Base-by-base conservation (phyloP, 2,888 invertebrate genomes). In the Pammene aurita region DNA sequence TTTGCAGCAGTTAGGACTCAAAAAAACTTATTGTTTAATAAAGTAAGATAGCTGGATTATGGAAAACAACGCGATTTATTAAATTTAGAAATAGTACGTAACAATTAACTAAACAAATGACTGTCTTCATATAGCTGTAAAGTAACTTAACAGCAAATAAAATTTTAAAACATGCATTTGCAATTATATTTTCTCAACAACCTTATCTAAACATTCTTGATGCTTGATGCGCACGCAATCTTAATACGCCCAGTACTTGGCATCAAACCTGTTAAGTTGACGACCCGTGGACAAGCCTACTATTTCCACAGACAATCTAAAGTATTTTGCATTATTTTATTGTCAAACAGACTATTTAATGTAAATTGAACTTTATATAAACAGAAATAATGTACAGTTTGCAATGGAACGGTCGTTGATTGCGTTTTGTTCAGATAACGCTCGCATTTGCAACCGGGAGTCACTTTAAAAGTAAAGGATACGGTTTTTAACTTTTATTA, bases 311-410 rank as follows among this genome's bases (percentile, higher is more conserved):
- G 58, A 41, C 70, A 55, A 54, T 60, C 64, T 67, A 72, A 72
- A 73, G 74, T 73, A 74, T 72, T 75, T 77, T 74, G 74, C 73
- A 75, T 75, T 70, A 77, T 77, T 78, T 78, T 77, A 62, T 70
- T 70, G 70, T 70, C 56, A 68, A 61, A 63, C 41, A 1, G 11
- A 18, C 7, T 10, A 1, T 13, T 16, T 35, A 50, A 52, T 26
- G 35, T 1, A 63, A 44, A 38, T 44, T 35, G 9, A 42, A 57
- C 57, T 26, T 57, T 63, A 52, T n/a, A 6, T 10, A 26, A 10
- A 26, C 34, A 10, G 9, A 16, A 0, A 9, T 44, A 63, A 50
- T 42, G 42, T 57, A 6, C 9, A 16, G 10, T 38, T 57, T 68
- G 11, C 18, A 52, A 50, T 63, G 34, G 5, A 9, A n/a, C 18